Percentiles rank a stretch among this genome's conserved stretches.
Evolutionary conservation across 1,140 invertebrate species (phyloP).

Genomic region (Watersipora subatra): DNA sequence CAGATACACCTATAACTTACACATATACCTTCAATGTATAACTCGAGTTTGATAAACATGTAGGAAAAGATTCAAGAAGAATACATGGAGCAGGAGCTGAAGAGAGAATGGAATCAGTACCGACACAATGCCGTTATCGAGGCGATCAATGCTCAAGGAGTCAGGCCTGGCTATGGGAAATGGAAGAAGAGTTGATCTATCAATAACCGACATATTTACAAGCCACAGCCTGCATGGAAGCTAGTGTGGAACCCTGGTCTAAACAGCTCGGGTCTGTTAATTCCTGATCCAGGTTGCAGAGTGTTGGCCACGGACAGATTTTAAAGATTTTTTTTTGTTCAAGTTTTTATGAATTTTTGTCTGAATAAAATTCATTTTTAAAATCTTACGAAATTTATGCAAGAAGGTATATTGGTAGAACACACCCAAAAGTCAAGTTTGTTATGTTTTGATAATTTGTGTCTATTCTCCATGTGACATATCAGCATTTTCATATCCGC

Average conservation of each 20-base stretch:
- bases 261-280: neutral
- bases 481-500: too few relatives aligned
- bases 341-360: neutral
- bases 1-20: too few relatives aligned
- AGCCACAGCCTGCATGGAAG: neutral
- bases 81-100: slow-evolving; percentile 36
- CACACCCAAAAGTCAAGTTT: too few relatives aligned
- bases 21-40: too few relatives aligned
- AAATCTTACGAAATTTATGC: too few relatives aligned
- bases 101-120: slow-evolving; percentile 37
- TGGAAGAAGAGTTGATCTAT: slow-evolving; percentile 23
- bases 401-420: too few relatives aligned
- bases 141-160: slow-evolving; percentile 28
- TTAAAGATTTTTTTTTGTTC: neutral
- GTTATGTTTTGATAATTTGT: too few relatives aligned
- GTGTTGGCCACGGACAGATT: neutral
- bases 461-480: too few relatives aligned
- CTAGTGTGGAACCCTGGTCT: neutral
- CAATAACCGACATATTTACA: neutral
- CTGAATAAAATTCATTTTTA: neutral
- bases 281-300: too few relatives aligned
- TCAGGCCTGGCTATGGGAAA: slow-evolving; percentile 33
- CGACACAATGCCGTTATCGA: slow-evolving; percentile 32
- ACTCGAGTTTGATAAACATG: too few relatives aligned
- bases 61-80: slow-evolving; percentile 35